Evolutionary conservation across 2,797 vertebrate species (phyloP), one percentile per base, ranked within the genome.

Genomic region (Tamandua tetradactyla): DNA sequence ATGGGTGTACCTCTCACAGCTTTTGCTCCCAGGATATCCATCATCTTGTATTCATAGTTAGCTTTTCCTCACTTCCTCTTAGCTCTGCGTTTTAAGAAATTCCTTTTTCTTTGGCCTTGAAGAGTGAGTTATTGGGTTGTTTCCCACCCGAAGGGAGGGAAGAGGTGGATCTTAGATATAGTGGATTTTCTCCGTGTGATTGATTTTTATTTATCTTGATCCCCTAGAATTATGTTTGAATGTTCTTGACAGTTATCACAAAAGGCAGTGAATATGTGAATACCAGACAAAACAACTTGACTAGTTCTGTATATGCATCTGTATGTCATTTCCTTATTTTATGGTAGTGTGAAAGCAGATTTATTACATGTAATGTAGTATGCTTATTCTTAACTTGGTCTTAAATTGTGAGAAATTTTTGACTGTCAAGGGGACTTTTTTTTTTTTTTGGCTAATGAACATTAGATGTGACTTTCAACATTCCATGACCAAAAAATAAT

Each of bases 301-400:
- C 22, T 59, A 74, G 17, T 72, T 89, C 22, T 66, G 4, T 80
- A 57, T 79, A 42, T 52, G 23, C 71, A 32, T 86, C 69, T 35
- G 57, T 44, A 17, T 89, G 71, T 89, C 68, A 90, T 93, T 75
- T 93, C 47, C 80, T 89, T 91, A 72, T 93, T 93, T 85, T 91
- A 76, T 66, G 75, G 55, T 55, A 87, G 61, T 32, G 9, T 20
- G 22, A 61, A 92, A 93, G 40, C 57, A 87, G 69, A 49, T 49
- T 68, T 89, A 55, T 83, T 42, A 17, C 30, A 72, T 87, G 55
- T 84, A 92, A 37, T 86, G 23, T 81, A 85, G 55, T 61, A 52
- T 80, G 23, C 37, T 87, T 90, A 82, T 30, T 91, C 61, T 94
- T 87, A 81, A 76, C 52, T 92, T 81, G 78, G 71, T 84, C 52